Percentiles rank a stretch among this genome's conserved stretches.
phyloP scores from a whole-genome alignment of 2,113 vertebrate genomes.

The Bos taurus region DNA sequence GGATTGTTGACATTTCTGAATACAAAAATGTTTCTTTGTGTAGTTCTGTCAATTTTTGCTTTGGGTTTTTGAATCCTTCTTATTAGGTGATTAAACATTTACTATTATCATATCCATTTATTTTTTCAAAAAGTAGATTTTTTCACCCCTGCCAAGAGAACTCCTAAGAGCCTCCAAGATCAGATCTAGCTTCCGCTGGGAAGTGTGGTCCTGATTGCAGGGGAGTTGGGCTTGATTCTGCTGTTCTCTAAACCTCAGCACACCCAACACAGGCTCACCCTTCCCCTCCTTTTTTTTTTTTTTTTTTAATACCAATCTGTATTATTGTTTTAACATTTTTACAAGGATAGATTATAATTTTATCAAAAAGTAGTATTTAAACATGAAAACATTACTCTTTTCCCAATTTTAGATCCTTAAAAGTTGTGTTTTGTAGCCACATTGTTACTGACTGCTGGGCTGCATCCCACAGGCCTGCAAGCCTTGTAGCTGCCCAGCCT shows the following conservation, averaged over 20 bases:
- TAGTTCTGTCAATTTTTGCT: neutral
- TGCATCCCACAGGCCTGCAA: neutral
- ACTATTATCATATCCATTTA: neutral
- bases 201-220: neutral
- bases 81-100: neutral
- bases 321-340: neutral
- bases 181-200: neutral
- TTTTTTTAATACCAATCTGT: neutral
- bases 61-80: neutral
- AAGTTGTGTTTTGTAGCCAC: neutral
- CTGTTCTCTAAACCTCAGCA: neutral
- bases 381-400: neutral
- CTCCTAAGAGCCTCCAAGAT: neutral
- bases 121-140: neutral
- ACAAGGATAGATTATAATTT: neutral
- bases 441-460: neutral
- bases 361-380: neutral
- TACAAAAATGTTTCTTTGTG: neutral
- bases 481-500: neutral
- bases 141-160: neutral
- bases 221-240: neutral
- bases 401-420: neutral
- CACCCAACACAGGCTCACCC: rapidly evolving
- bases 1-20: neutral
- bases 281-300: neutral